A percentile compares a stretch with the other conserved stretches of the same genome.
These are phyloP conservation scores for Porites australiensis DNA, from an alignment of 64 coral and sea anemone species.

Conservation along the genomic window DNA sequence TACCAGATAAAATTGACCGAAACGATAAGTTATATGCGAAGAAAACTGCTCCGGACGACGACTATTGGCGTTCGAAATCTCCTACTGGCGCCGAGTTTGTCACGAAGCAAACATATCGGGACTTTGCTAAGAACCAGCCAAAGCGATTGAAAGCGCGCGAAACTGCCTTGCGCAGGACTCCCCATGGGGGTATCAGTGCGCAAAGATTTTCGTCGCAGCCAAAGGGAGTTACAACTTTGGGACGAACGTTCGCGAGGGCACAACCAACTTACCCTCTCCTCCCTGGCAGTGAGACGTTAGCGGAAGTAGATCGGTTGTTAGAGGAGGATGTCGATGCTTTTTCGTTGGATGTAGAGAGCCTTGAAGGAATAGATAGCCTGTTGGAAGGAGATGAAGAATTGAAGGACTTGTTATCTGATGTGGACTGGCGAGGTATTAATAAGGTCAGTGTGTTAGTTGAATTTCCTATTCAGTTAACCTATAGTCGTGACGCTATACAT, in stretches of 20 bases:
- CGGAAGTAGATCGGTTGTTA: slow-evolving; percentile 52
- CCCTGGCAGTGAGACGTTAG: background rate
- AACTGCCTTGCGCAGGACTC: background rate
- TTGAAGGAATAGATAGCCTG: slow-evolving; percentile 66
- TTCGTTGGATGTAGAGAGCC: slow-evolving; percentile 33
- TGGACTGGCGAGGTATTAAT: slow-evolving; percentile 11
- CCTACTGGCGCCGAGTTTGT: slow-evolving; percentile 70
- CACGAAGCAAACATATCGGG: slow-evolving; percentile 64
- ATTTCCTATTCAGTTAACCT: too few species aligned
- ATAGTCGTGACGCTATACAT: too few species aligned
- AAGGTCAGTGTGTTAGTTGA: background rate
- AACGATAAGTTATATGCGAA: background rate
- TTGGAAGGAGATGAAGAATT: slow-evolving; percentile 63
- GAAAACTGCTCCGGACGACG: background rate
- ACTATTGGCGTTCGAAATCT: slow-evolving; percentile 59
- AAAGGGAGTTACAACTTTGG: background rate
- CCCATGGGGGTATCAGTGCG: background rate
- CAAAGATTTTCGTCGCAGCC: background rate
- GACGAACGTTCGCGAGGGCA: background rate
- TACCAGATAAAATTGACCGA: background rate
- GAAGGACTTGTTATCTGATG: slow-evolving; percentile 59
- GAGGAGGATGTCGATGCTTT: slow-evolving; percentile 57
- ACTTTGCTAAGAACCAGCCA: slow-evolving; percentile 40
- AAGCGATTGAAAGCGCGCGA: slow-evolving; percentile 44
- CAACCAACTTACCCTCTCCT: slow-evolving; percentile 16